Conservation (phyloP, 2,888 invertebrate genomes). For the Graphium colonna region DNA sequence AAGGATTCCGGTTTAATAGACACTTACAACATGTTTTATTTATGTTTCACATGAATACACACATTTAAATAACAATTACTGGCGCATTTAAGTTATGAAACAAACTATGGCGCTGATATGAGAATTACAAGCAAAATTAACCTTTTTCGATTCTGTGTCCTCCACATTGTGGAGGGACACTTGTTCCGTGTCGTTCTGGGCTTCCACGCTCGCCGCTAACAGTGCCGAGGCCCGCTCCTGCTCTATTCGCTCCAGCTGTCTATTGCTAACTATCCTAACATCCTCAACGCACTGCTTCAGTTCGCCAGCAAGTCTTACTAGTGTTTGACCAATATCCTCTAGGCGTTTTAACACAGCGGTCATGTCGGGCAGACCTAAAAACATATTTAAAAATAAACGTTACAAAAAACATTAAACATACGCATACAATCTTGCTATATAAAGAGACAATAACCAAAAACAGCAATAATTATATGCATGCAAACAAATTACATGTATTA, state of each 20-base stretch:
- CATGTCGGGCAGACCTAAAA: constrained; percentile 54
- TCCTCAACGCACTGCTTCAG: constrained; percentile 87
- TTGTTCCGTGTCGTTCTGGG: constrained; percentile 80
- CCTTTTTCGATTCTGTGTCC: constrained; percentile 87
- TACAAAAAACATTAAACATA: too few relatives aligned
- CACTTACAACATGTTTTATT: too few relatives aligned
- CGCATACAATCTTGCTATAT: too few relatives aligned
- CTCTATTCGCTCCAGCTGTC: constrained; percentile 81
- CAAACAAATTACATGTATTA: too few relatives aligned
- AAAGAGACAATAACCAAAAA: not conserved
- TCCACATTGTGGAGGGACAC: constrained; percentile 66
- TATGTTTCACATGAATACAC: too few relatives aligned
- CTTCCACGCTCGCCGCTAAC: constrained; percentile 83
- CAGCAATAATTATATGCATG: not conserved
- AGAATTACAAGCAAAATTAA: constrained; percentile 43
- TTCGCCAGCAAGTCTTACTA: constrained; percentile 84
- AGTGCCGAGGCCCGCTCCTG: constrained; percentile 84
- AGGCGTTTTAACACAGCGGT: constrained; percentile 80
- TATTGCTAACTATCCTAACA: constrained; percentile 82
- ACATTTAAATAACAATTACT: too few relatives aligned
- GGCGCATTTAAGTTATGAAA: too few relatives aligned
- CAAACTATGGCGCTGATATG: too few relatives aligned
- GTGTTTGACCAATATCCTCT: constrained; percentile 85
- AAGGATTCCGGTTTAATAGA: too few relatives aligned
- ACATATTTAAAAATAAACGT: too few relatives aligned